These are phyloP conservation scores for Globodera rostochiensis DNA, from an alignment of 1,140 invertebrate genomes.

Conservation along the genomic window DNA sequence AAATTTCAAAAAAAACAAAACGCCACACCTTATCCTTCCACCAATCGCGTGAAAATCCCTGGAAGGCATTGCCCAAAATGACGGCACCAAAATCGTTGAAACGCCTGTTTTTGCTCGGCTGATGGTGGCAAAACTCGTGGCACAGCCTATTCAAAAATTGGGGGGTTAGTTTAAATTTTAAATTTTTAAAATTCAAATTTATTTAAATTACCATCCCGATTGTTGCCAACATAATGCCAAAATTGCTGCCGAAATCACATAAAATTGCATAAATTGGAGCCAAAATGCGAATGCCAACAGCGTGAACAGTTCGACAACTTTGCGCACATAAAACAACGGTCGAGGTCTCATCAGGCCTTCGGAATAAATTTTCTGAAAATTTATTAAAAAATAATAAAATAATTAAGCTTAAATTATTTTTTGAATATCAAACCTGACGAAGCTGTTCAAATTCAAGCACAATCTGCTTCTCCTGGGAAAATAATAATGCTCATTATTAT, in stretches of 20 bases:
- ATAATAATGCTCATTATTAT: too few species aligned
- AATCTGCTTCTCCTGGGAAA: slow-evolving; percentile 61
- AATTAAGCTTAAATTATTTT: not conserved
- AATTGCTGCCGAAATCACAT: slow-evolving; percentile 54
- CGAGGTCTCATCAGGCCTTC: slow-evolving; percentile 59
- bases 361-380: slow-evolving; percentile 39
- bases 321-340: slow-evolving; percentile 47
- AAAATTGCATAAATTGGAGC: slow-evolving; percentile 57
- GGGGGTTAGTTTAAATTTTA: slow-evolving; percentile 21
- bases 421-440: slow-evolving; percentile 33
- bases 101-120: slow-evolving; percentile 57
- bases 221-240: slow-evolving; percentile 63
- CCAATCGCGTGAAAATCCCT: slow-evolving; percentile 65
- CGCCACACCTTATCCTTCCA: slow-evolving; percentile 59
- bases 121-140: slow-evolving; percentile 63
- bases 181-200: slow-evolving; percentile 20
- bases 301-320: slow-evolving; percentile 44
- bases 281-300: slow-evolving; percentile 56
- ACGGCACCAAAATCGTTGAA: slow-evolving; percentile 53
- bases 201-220: slow-evolving; percentile 59
- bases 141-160: slow-evolving; percentile 5
- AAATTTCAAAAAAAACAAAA: not conserved
- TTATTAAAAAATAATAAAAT: not conserved
- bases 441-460: slow-evolving; percentile 60
- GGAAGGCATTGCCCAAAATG: slow-evolving; percentile 59